A percentile compares a stretch with the other conserved stretches of the same genome.
Conservation (phyloP, 1,140 invertebrate species). For the Capitella teleta region DNA sequence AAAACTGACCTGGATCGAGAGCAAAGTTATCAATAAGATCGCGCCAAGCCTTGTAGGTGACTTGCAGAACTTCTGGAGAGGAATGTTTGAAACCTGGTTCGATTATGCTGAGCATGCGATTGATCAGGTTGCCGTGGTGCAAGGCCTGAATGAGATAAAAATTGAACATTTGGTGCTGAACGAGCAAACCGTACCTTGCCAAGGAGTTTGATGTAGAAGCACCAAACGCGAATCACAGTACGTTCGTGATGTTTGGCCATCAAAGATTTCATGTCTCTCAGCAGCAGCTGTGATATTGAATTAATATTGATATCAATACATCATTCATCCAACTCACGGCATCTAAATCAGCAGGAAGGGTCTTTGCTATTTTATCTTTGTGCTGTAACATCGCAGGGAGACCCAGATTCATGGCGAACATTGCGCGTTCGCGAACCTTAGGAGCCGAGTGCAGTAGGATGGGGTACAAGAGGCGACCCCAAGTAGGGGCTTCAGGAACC, state of each 20-base stretch:
- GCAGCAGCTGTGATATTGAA: constrained; percentile 15
- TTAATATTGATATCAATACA: background rate
- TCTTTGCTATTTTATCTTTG: constrained; percentile 13
- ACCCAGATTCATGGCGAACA: constrained; percentile 15
- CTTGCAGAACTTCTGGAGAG: constrained; percentile 16
- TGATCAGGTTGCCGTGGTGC: constrained; percentile 24
- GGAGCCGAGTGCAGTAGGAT: constrained; percentile 17
- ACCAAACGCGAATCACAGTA: constrained; percentile 22
- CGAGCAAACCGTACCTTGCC: constrained; percentile 15
- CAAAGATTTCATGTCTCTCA: constrained; percentile 19
- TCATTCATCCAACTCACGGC: constrained; percentile 13
- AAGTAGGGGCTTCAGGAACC: constrained; percentile 12
- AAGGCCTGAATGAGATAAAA: constrained; percentile 17
- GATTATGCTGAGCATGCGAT: constrained; percentile 20
- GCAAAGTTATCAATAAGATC: constrained; percentile 30
- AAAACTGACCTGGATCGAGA: constrained; percentile 18
- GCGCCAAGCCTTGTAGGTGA: constrained; percentile 24
- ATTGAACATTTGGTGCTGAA: background rate
- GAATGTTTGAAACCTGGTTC: constrained; percentile 27
- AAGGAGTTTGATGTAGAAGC: constrained; percentile 20
- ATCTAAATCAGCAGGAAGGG: constrained; percentile 16
- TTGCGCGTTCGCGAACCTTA: constrained; percentile 20
- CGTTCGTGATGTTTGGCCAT: constrained; percentile 18
- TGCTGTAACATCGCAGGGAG: constrained; percentile 11
- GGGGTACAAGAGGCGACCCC: constrained; percentile 20